Base-by-base conservation (phyloP, 2,888 invertebrate genomes). In the Orchesella flavescens region DNA sequence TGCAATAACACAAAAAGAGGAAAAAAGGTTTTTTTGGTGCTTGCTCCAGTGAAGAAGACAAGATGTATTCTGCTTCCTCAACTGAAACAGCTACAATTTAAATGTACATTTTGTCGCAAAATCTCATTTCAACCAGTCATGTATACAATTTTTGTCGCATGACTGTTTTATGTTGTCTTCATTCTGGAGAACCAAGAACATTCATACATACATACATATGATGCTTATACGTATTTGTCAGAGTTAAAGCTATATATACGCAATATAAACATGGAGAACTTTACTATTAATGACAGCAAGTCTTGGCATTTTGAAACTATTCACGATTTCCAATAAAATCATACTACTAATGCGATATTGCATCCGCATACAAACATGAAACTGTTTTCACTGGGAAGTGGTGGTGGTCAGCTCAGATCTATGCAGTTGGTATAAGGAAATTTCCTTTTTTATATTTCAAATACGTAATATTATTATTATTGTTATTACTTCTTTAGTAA, bases 321-420 rank as follows among this genome's bases (percentile, higher is more conserved):
- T 81, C 81, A 68, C 74, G 74, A 69, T 63, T 68, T 74, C 68
- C 69, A 81, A 81, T 81, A 81, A 73, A 81, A 59, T 74, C 81
- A 68, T 49, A 59, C 65, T 63, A 65, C 79, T 80, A 78, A 78
- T 78, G 71, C n/a, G 72, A 73, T 73, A 72, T 73, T 73, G 66
- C 55, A 46, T 73, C 73, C 65, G 73, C 79, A 80, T 80, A 80
- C 79, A 63, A 79, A 79, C 61, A 59, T 69, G 23, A 57, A 76
- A 61, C 21, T 2, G 24, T 23, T 7, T 34, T 34, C 7, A 4
- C 34, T 34, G 2, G 34, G 34, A 34, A 2, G 53, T 53, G 10
- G 53, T 53, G 10, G 53, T 10, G 53, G 53, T 53, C 53, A 53
- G 57, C 17, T 55, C 55, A 55, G 65, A 5, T 23, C 5, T 2